Percentiles rank a stretch among this genome's conserved stretches.
Conservation (phyloP, 1,140 invertebrate species). For the Bombyx mandarina region DNA sequence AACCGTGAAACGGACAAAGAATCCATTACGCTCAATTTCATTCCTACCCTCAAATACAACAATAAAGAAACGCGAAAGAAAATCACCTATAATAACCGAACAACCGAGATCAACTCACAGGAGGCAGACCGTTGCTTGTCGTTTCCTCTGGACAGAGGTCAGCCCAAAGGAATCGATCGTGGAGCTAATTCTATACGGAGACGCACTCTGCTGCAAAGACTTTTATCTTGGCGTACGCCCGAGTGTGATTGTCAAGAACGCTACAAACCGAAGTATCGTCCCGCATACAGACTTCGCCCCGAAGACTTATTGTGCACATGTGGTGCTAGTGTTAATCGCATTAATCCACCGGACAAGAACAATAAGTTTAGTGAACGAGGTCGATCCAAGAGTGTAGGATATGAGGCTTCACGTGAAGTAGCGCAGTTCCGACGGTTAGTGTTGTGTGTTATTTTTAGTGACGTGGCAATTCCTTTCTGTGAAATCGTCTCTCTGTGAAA, state of each 20-base stretch:
- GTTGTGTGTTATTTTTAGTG: conserved; percentile 19
- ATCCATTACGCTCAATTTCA: conserved; percentile 33
- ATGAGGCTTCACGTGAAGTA: conserved; percentile 59
- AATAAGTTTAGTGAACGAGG: conserved; percentile 44
- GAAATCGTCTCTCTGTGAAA: conserved; percentile 17
- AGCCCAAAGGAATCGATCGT: conserved; percentile 24
- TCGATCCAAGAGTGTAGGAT: conserved; percentile 62
- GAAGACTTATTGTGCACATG: conserved; percentile 51
- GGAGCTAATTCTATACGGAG: conserved; percentile 31
- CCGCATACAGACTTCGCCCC: conserved; percentile 20
- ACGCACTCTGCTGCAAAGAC: conserved; percentile 47
- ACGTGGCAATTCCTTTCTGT: conserved; percentile 7
- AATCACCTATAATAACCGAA: conserved; percentile 44
- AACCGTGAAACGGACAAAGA: conserved; percentile 25
- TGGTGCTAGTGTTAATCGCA: conserved; percentile 28
- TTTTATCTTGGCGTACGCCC: conserved; percentile 53
- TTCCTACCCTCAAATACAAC: conserved; percentile 21
- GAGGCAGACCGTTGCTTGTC: conserved; percentile 36
- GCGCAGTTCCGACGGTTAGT: conserved; percentile 65
- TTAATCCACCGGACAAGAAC: conserved; percentile 24
- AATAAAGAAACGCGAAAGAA: conserved; percentile 38
- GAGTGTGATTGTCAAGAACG: conserved; percentile 49
- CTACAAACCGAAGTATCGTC: conserved; percentile 26
- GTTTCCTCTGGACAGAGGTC: conserved; percentile 37
- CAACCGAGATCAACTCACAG: conserved; percentile 22